These are phyloP conservation scores for Oscheius myriophilus DNA, from an alignment of 2,888 invertebrate species.

Conservation along the genomic window DNA sequence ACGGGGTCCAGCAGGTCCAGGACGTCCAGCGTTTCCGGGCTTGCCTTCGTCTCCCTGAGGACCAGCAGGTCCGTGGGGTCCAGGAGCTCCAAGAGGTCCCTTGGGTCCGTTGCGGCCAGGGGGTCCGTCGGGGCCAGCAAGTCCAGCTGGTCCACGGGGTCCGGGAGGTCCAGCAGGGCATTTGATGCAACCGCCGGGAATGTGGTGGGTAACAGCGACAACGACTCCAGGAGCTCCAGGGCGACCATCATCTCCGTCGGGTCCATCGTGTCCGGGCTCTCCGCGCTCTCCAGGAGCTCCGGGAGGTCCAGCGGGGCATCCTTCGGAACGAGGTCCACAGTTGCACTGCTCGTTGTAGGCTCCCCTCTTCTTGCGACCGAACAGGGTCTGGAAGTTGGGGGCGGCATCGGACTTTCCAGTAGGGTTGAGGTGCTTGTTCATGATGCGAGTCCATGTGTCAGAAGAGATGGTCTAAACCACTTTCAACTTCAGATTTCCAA, in stretches of 20 bases:
- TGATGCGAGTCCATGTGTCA: constrained; percentile 56
- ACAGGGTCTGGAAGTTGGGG: constrained; percentile 54
- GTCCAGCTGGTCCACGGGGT: constrained; percentile 49
- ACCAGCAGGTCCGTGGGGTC: constrained; percentile 47
- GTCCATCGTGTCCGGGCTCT: constrained; percentile 50
- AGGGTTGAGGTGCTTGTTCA: constrained; percentile 51
- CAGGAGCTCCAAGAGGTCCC: constrained; percentile 48
- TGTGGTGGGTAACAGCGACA: constrained; percentile 56
- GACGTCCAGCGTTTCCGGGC: constrained; percentile 50
- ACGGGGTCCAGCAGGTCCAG: constrained; percentile 52
- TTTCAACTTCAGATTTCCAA: background rate
- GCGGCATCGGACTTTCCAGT: constrained; percentile 43
- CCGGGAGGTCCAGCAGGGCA: constrained; percentile 53
- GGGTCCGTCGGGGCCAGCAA: constrained; percentile 45
- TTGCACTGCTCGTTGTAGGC: constrained; percentile 54
- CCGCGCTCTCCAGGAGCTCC: constrained; percentile 58
- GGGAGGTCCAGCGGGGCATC: constrained; percentile 61
- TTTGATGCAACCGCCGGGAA: constrained; percentile 59
- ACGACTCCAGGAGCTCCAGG: constrained; percentile 57
- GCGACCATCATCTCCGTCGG: constrained; percentile 53
- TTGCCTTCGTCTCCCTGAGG: constrained; percentile 49
- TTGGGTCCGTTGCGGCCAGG: constrained; percentile 46
- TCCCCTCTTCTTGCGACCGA: constrained; percentile 54
- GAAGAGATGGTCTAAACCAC: constrained; percentile 43
- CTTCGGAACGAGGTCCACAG: constrained; percentile 54